Evolutionary conservation across 2,797 vertebrate species (phyloP).

Genomic region (Crax fasciolata): DNA sequence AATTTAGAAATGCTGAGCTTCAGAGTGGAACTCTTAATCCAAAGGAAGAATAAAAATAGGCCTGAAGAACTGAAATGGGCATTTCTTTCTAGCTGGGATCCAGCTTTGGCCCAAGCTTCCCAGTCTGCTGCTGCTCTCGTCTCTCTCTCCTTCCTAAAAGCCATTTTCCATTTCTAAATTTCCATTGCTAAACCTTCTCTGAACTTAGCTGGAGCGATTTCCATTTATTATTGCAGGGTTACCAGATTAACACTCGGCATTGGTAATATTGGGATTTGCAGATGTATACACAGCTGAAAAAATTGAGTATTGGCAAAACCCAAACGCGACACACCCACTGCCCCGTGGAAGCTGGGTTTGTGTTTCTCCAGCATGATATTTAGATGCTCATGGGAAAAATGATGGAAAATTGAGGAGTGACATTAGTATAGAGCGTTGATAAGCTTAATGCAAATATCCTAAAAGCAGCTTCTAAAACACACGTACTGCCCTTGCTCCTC

Average conservation of each 20-base stretch:
- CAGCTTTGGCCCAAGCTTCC: background rate
- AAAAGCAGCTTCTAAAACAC: background rate
- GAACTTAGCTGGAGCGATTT: background rate
- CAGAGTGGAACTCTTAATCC: background rate
- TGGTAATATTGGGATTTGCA: background rate
- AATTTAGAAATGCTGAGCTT: background rate
- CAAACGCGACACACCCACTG: background rate
- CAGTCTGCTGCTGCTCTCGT: background rate
- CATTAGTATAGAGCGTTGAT: background rate
- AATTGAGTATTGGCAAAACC: background rate
- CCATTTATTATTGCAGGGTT: background rate
- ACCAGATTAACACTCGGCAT: background rate
- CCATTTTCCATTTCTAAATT: background rate
- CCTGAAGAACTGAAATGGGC: background rate
- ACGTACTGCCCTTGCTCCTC: accelerated
- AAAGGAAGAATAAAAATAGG: no score
- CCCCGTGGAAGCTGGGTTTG: background rate
- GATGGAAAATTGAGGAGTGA: background rate
- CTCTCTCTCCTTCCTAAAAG: background rate
- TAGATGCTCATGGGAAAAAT: background rate
- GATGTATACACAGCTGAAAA: background rate
- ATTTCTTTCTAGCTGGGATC: background rate
- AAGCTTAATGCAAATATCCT: conserved; percentile 29
- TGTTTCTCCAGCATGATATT: background rate
- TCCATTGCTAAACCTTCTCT: background rate